Conservation (phyloP, 2,113 vertebrate genomes). For the Eupsittula cactorum region DNA sequence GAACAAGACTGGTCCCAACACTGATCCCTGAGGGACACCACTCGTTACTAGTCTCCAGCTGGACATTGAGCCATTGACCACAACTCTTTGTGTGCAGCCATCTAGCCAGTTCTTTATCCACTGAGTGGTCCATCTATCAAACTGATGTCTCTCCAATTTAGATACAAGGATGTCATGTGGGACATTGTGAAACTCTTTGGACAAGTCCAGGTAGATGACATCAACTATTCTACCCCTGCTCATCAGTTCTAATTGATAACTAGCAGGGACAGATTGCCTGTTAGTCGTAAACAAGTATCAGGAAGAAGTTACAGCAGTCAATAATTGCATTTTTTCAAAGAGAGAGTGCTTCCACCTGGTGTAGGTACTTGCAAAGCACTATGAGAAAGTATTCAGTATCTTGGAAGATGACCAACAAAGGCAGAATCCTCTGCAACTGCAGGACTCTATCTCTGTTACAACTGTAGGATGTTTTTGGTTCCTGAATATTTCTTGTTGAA, state of each 20-base stretch:
- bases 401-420: neutral
- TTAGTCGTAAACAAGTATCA: neutral
- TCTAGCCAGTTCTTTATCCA: too few species aligned
- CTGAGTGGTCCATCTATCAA: too few species aligned
- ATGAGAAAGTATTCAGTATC: neutral
- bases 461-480: accelerated
- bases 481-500: neutral
- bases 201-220: too few species aligned
- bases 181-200: too few species aligned
- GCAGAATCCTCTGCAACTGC: accelerated
- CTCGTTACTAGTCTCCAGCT: too few species aligned
- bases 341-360: neutral
- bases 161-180: too few species aligned
- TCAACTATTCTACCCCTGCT: too few species aligned
- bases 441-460: accelerated
- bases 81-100: too few species aligned
- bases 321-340: neutral
- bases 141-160: too few species aligned
- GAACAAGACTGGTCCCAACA: too few species aligned
- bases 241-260: neutral
- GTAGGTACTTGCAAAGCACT: neutral
- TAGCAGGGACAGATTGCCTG: neutral
- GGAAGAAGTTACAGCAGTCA: neutral
- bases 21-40: too few species aligned
- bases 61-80: too few species aligned